Percentiles rank a stretch among this genome's conserved stretches.
These are phyloP conservation scores for Temnopleurus reevesii DNA, from an alignment of 53 echinoderm and acorn worm genomes.

Conservation along the genomic window DNA sequence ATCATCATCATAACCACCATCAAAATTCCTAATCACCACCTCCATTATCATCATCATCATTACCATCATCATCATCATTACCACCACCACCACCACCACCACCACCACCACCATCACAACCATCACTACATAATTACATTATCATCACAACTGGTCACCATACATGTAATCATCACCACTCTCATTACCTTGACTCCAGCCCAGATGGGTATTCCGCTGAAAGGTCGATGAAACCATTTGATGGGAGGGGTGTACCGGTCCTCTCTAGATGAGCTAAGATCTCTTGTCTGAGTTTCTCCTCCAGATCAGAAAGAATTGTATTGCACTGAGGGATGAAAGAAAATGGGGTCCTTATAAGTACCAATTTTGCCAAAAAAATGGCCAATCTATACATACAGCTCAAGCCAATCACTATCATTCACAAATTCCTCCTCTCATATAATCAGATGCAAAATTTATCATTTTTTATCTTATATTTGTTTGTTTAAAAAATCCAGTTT, in stretches of 20 bases:
- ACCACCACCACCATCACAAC: neutral
- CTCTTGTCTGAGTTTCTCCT: slow-evolving; percentile 88
- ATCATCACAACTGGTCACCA: neutral
- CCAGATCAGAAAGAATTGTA: slow-evolving; percentile 74
- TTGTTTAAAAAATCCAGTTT: no score
- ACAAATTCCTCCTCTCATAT: no score
- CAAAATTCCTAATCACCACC: neutral
- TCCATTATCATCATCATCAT: neutral
- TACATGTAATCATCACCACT: neutral
- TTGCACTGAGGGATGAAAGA: slow-evolving; percentile 65
- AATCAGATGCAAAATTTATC: no score
- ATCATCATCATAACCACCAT: neutral
- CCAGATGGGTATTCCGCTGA: slow-evolving; percentile 86
- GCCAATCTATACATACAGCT: no score
- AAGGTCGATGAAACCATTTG: slow-evolving; percentile 79
- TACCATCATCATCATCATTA: neutral
- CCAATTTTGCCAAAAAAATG: no score
- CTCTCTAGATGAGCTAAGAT: slow-evolving; percentile 83
- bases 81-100: slow-evolving; percentile 76
- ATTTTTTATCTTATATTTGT: no score
- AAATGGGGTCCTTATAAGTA: neutral
- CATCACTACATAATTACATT: neutral
- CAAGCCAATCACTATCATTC: no score
- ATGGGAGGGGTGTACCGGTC: slow-evolving; percentile 88
- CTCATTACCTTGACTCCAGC: slow-evolving; percentile 86